A percentile compares a stretch with the other conserved stretches of the same genome.
phyloP scores from a whole-genome alignment of 2,113 vertebrate species.

The Pimephales promelas region DNA sequence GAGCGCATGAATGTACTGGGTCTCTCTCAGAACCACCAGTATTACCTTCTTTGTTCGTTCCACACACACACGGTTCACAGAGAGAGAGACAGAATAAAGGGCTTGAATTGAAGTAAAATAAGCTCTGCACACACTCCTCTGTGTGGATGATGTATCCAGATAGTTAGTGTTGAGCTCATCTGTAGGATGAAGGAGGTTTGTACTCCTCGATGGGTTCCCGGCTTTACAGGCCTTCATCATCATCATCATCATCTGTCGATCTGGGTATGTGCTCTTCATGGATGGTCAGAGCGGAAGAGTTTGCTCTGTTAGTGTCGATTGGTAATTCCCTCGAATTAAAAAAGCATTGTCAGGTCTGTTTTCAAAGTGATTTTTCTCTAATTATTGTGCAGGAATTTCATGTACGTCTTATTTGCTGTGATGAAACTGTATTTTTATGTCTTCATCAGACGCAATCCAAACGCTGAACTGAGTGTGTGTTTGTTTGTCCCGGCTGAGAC shows the following conservation, averaged over 20 bases:
- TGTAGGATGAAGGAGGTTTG: constrained; percentile 52
- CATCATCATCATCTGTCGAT: constrained; percentile 63
- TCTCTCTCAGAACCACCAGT: constrained; percentile 61
- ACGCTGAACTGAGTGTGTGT: background rate
- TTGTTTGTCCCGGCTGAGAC: background rate
- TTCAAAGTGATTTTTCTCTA: too few relatives aligned
- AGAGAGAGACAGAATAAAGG: constrained; percentile 13
- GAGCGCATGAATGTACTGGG: constrained; percentile 68
- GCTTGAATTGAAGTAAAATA: background rate
- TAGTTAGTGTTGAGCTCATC: background rate
- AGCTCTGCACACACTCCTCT: background rate
- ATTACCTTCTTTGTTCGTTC: constrained; percentile 38
- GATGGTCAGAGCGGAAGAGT: background rate
- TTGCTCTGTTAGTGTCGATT: background rate
- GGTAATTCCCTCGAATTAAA: background rate
- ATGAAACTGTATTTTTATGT: background rate
- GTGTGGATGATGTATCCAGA: constrained; percentile 1
- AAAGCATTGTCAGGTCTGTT: too few relatives aligned
- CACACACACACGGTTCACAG: constrained; percentile 15
- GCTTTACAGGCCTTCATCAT: constrained; percentile 52
- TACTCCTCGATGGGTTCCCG: constrained; percentile 61
- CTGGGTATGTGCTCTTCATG: constrained; percentile 70
- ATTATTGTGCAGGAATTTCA: background rate
- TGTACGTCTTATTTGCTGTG: background rate
- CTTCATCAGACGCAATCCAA: background rate